These are phyloP conservation scores for Clistopyga incitator DNA, from an alignment of 2,888 invertebrate genomes.

Conservation along the genomic window DNA sequence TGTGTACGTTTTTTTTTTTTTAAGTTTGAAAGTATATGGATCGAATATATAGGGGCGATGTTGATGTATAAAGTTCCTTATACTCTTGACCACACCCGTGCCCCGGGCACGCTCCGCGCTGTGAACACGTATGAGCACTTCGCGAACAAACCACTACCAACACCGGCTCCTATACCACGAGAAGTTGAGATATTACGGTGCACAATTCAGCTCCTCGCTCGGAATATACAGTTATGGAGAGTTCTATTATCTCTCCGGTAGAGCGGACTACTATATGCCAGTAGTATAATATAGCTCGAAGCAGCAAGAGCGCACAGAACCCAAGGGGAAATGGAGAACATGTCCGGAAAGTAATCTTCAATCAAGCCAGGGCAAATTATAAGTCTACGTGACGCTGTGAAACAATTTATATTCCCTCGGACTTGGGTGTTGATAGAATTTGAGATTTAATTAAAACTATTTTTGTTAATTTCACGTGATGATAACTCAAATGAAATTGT, in stretches of 20 bases:
- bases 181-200: conserved; percentile 39
- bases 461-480: not conserved
- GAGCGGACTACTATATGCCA: conserved; percentile 25
- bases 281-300: conserved; percentile 50
- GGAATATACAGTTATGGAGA: conserved; percentile 53
- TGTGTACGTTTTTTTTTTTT: not conserved
- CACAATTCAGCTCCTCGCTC: conserved; percentile 42
- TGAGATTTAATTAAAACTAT: conserved; percentile 29
- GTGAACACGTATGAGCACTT: conserved; percentile 43
- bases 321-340: conserved; percentile 40
- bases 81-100: conserved; percentile 65
- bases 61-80: conserved; percentile 37
- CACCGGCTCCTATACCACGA: not conserved
- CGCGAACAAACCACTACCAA: conserved; percentile 19
- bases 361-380: conserved; percentile 58
- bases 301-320: conserved; percentile 26
- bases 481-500: not conserved
- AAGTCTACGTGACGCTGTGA: conserved; percentile 56
- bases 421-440: conserved; percentile 9
- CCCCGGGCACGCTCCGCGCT: conserved; percentile 54
- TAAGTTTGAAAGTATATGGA: not conserved
- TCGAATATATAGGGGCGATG: conserved; percentile 1
- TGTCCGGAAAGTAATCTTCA: conserved; percentile 62
- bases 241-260: conserved; percentile 53
- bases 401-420: conserved; percentile 51